Conservation (phyloP, 2,113 vertebrate genomes). For the Gyps fulvus region DNA sequence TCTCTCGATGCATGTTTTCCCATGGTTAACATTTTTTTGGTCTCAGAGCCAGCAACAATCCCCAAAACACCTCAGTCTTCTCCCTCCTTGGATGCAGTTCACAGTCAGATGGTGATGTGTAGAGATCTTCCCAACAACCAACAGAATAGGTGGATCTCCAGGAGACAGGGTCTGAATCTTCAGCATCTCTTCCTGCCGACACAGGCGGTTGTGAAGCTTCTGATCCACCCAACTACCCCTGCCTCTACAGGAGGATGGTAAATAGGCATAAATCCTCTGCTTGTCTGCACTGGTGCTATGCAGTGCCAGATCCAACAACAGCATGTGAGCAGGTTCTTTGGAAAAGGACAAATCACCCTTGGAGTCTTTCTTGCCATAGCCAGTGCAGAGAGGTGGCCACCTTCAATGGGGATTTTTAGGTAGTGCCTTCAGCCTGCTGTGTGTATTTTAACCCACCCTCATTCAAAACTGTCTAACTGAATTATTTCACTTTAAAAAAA, state of each 20-base stretch:
- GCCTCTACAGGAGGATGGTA: background rate
- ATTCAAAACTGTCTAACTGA: background rate
- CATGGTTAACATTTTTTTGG: background rate
- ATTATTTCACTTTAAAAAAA: background rate
- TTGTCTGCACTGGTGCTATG: background rate
- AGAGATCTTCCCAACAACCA: background rate
- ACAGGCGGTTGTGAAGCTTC: background rate
- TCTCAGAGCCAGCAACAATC: background rate
- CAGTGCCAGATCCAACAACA: background rate
- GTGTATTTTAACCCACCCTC: background rate
- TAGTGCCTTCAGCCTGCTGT: background rate
- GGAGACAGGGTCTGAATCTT: background rate
- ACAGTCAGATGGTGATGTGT: background rate
- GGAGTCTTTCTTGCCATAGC: background rate
- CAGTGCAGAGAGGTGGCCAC: background rate
- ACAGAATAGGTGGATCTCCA: background rate
- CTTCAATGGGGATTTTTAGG: background rate
- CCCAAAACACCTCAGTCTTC: background rate
- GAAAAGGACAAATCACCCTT: background rate
- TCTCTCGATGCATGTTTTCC: background rate
- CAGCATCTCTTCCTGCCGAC: background rate
- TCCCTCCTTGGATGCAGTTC: background rate
- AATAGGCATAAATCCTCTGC: background rate
- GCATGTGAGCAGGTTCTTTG: background rate
- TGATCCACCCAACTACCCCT: background rate